Percentiles rank a stretch among this genome's conserved stretches.
Conservation (phyloP, 1,140 invertebrate genomes). For the Penaeus indicus region DNA sequence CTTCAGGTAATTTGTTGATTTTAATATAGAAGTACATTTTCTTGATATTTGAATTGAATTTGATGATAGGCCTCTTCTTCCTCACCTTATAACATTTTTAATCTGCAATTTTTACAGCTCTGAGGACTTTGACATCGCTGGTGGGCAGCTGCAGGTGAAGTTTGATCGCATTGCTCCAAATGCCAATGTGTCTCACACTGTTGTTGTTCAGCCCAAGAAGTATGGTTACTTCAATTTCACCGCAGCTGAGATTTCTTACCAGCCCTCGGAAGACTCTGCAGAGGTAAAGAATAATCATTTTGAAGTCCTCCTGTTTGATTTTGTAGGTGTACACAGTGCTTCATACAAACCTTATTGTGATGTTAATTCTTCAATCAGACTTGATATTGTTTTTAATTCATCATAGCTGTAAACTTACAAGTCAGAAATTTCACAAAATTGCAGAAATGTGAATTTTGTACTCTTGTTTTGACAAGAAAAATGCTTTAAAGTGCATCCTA, state of each 20-base stretch:
- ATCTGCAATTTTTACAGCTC: slow-evolving; percentile 72
- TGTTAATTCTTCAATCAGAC: too few relatives aligned
- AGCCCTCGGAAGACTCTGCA: slow-evolving; percentile 74
- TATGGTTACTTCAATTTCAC: slow-evolving; percentile 98
- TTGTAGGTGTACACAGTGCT: not conserved
- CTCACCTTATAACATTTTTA: not conserved
- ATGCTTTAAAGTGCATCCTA: too few relatives aligned
- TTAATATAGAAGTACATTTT: not conserved
- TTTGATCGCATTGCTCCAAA: slow-evolving; percentile 92
- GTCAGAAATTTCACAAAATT: too few relatives aligned
- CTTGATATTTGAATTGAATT: not conserved
- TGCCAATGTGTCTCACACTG: slow-evolving; percentile 93
- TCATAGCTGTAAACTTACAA: too few relatives aligned
- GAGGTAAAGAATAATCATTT: slow-evolving; percentile 38
- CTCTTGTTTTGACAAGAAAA: too few relatives aligned
- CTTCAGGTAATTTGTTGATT: slow-evolving; percentile 75
- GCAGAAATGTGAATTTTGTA: too few relatives aligned
- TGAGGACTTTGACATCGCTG: slow-evolving; percentile 88
- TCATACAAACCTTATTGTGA: too few relatives aligned
- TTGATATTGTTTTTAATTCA: too few relatives aligned
- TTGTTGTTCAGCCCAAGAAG: slow-evolving; percentile 89
- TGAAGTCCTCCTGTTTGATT: not conserved
- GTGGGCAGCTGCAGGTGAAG: slow-evolving; percentile 84
- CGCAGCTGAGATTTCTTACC: slow-evolving; percentile 92
- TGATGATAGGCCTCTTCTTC: not conserved